Base-by-base conservation (phyloP, 2,888 invertebrate species). In the Notocelia uddmanniana region DNA sequence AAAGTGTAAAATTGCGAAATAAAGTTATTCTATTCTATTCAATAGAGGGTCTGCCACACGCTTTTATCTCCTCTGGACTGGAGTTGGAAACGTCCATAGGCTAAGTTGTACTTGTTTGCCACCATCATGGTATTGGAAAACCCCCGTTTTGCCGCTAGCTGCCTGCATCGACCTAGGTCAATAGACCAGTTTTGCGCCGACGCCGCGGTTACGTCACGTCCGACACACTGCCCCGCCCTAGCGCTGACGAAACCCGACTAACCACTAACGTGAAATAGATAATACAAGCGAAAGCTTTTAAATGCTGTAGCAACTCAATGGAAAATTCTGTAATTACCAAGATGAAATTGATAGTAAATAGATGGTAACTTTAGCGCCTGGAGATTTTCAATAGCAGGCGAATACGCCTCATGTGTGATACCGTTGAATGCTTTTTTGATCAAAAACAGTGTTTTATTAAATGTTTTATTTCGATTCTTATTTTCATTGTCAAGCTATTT, bases 111-210 rank as follows among this genome's bases (percentile, higher is more conserved):
- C 45, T 45, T 45, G 45, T 45, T 45, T n/a, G n/a, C n/a, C 8
- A 6, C n/a, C 6, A n/a, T 15, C 11, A 5, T 15, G 15, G 15
- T 23, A 26, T 23, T 54, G 21, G 26, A 23, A 26, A 26, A n/a
- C 31, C 6, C 15, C 82, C 91, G 90, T 81, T 83, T 90, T 41
- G 86, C 85, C 73, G 76, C 84, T 15, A 85, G 89, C 26, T 70
- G 81, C 82, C 1, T 11, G n/a, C 21, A 13, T 48, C 59, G 55
- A 60, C 48, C 74, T 73, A 58, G 55, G 64, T 50, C 64, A 68
- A 54, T 41, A 60, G 50, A 64, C 71, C 26, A 21, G 57, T 41
- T 52, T 19, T 41, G 54, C 59, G 31, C 54, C 52, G 70, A 64
- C 59, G 52, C 68, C 15, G 45, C 45, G 81, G 19, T 76, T 79